These are phyloP conservation scores for Drosophila rubida DNA, from an alignment of 2,888 invertebrate genomes.

Conservation along the genomic window DNA sequence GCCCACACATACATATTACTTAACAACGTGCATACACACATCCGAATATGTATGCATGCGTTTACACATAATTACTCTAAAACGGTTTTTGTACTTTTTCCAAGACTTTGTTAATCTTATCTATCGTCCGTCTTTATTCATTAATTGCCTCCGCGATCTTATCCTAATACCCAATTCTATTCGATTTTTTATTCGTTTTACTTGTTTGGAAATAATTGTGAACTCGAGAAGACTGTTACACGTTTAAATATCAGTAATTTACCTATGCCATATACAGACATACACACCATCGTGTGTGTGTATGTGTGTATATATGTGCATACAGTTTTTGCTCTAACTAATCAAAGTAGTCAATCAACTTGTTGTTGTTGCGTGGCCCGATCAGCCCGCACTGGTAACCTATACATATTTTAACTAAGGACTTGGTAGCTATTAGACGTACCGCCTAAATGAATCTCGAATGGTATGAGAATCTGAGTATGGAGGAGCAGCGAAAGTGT, in stretches of 20 bases:
- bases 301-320: constrained; percentile 21
- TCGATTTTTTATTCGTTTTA: constrained; percentile 38
- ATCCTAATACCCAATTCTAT: constrained; percentile 9
- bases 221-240: constrained; percentile 85
- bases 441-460: constrained; percentile 57
- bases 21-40: constrained; percentile 27
- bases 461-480: constrained; percentile 49
- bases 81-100: constrained; percentile 6
- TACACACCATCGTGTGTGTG: constrained; percentile 22
- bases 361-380: constrained; percentile 61
- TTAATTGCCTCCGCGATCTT: constrained; percentile 40
- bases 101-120: constrained; percentile 9
- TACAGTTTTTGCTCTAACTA: constrained; percentile 72
- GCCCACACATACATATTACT: constrained; percentile 56
- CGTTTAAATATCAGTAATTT: constrained; percentile 79
- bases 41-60: constrained; percentile 3
- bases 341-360: constrained; percentile 70
- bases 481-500: neutral
- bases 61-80: constrained; percentile 7
- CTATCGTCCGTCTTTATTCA: constrained; percentile 8
- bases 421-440: constrained; percentile 74
- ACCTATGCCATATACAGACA: constrained; percentile 26
- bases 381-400: constrained; percentile 54
- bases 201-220: constrained; percentile 64
- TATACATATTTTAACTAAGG: constrained; percentile 77